phyloP scores from a whole-genome alignment of 1,140 invertebrate genomes.

The Diplogasteroides magnus region DNA sequence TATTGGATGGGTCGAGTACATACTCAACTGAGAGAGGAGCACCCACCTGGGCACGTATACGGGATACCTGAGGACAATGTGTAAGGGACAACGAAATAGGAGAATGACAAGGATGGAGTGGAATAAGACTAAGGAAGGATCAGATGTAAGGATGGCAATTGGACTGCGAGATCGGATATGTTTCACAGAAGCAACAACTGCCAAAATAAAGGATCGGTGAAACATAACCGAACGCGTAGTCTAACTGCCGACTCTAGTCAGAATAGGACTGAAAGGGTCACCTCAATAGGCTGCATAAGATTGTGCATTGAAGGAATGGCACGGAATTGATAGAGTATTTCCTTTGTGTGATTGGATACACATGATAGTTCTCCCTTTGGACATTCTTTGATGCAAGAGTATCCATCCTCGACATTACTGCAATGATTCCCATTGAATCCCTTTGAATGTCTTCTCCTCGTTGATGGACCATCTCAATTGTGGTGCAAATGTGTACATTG shows the following conservation, averaged over 20 bases:
- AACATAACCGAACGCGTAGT: too few species aligned
- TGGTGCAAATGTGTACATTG: not conserved
- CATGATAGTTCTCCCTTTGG: slow-evolving; percentile 34
- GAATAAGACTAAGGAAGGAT: not conserved
- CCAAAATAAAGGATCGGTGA: too few species aligned
- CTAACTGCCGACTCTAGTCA: too few species aligned
- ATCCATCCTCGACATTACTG: slow-evolving; percentile 52
- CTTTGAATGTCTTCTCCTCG: not conserved
- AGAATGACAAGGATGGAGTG: not conserved
- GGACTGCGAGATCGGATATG: not conserved
- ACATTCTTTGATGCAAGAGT: slow-evolving; percentile 52
- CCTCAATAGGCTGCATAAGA: slow-evolving; percentile 27
- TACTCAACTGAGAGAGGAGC: slow-evolving; percentile 37
- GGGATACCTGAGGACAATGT: slow-evolving; percentile 26
- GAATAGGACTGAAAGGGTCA: too few species aligned
- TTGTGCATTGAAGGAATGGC: slow-evolving; percentile 37
- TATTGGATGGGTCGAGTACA: slow-evolving; percentile 13
- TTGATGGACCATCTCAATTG: too few species aligned
- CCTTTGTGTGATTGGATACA: slow-evolving; percentile 44
- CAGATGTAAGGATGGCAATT: not conserved
- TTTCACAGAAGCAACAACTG: too few species aligned
- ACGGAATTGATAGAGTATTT: slow-evolving; percentile 54
- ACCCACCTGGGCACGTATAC: slow-evolving; percentile 32
- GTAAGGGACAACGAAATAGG: too few species aligned
- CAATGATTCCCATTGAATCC: slow-evolving; percentile 14